Base-by-base conservation (phyloP, 2,888 invertebrate genomes). In the Chloromyia formosa region DNA sequence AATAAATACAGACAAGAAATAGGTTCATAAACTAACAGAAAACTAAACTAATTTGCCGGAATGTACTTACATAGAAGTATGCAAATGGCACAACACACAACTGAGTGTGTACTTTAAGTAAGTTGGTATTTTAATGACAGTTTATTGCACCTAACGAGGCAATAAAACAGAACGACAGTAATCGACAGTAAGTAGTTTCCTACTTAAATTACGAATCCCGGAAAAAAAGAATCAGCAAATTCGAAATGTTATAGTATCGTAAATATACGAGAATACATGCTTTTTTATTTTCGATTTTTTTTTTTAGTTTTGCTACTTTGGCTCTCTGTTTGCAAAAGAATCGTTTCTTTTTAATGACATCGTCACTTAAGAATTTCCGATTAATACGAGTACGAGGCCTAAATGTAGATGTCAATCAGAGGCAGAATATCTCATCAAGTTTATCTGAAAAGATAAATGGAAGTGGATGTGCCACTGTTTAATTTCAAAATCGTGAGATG, bases 81-180 rank as follows among this genome's bases (percentile, higher is more conserved):
- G 66, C 66, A 66, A 66, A 66, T 66, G 45, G 49, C 66, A 42
- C 42, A 62, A 42, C 27, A 4, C 7, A 35, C 7, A 35, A n/a
- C n/a, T 12, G 14, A 49, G 49, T 45, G 20, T n/a, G 49, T 66
- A 66, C 66, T 66, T 35, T 66, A 66, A 66, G 66, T 66, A 35
- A 66, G 49, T 49, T 49, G 66, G 66, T 66, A 66, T 66, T 69
- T 69, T 69, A 54, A 69, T 54, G 69, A 69, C 69, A 69, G 69
- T 69, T 69, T 69, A 69, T 69, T 69, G 69, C 54, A 69, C 69
- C 69, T 69, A 69, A 69, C 69, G 69, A 69, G 56, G 69, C 54
- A 69, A 69, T 69, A 69, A 69, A 69, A 54, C 53, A 27, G 53
- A 54, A 35, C 23, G 45, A 35, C 27, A 35, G 27, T 35, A 54